Conservation (phyloP, 2,797 vertebrate species). For the Naso thynnoides region DNA sequence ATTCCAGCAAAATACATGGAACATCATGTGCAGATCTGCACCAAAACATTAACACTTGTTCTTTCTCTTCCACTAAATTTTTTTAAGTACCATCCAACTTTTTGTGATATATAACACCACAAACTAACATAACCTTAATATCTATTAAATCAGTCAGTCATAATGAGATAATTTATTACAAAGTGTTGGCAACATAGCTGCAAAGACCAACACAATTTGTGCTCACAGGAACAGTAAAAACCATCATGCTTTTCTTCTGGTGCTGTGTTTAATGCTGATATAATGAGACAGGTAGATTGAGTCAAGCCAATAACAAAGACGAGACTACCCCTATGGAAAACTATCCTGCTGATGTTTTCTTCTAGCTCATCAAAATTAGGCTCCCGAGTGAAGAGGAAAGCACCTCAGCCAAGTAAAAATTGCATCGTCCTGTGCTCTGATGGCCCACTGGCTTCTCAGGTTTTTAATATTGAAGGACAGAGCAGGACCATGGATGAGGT, state of each 20-base stretch:
- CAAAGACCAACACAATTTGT: slow-evolving; percentile 4
- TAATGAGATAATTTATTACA: not conserved
- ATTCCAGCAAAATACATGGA: not conserved
- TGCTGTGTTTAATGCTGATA: slow-evolving; percentile 31
- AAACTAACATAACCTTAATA: not conserved
- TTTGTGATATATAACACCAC: not conserved
- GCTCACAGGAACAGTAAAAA: slow-evolving; percentile 38
- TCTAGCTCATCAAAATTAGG: slow-evolving; percentile 36
- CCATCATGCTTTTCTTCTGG: slow-evolving; percentile 8
- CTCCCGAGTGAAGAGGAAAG: slow-evolving; percentile 32
- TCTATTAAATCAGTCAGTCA: not conserved
- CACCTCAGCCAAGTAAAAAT: slow-evolving; percentile 50
- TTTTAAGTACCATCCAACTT: not conserved
- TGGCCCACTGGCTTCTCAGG: slow-evolving; percentile 4
- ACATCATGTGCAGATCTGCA: not conserved
- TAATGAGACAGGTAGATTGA: slow-evolving; percentile 28
- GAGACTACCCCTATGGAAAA: slow-evolving; percentile 6
- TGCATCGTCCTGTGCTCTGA: slow-evolving; percentile 15
- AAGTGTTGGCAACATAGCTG: not conserved
- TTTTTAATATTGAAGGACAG: slow-evolving; percentile 38
- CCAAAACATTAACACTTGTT: not conserved
- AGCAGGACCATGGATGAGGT: not conserved
- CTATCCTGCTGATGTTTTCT: slow-evolving; percentile 36
- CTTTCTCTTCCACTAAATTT: not conserved
- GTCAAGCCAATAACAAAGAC: slow-evolving; percentile 24